Evolutionary conservation across 2,888 invertebrate species (phyloP).

Genomic region (Plutella xylostella): DNA sequence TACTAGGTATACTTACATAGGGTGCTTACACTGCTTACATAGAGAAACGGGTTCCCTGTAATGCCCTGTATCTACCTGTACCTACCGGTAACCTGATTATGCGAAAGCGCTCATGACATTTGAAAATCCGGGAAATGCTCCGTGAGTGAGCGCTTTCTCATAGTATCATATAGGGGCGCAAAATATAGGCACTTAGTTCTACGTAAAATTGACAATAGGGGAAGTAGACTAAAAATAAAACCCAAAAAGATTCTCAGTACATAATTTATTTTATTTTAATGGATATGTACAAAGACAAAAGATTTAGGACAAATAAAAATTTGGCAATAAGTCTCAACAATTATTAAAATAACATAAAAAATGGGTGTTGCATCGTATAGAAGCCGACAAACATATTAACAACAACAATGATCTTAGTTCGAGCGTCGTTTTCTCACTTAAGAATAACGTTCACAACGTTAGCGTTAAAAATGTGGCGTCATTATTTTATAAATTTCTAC

Average conservation of each 20-base stretch:
- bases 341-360: constrained; percentile 37
- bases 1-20: too few species aligned
- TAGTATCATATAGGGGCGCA: too few species aligned
- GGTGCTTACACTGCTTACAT: too few species aligned
- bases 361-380: constrained; percentile 34
- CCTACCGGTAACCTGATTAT: too few species aligned
- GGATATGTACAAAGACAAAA: constrained; percentile 66
- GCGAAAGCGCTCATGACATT: too few species aligned
- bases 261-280: constrained; percentile 65
- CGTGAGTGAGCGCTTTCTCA: too few species aligned
- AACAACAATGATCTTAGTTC: neutral
- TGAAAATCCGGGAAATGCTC: too few species aligned
- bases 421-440: neutral
- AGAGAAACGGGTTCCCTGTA: too few species aligned
- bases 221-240: neutral
- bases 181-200: too few species aligned
- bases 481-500: neutral
- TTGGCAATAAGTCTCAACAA: constrained; percentile 64
- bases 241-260: constrained; percentile 39
- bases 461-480: neutral
- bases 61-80: too few species aligned
- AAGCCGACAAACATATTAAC: neutral
- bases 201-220: too few species aligned
- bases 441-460: neutral
- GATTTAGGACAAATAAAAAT: constrained; percentile 60